Percentiles rank a stretch among this genome's conserved stretches.
Conservation (phyloP, 2,888 invertebrate genomes). For the Hirtodrosophila histrioides region DNA sequence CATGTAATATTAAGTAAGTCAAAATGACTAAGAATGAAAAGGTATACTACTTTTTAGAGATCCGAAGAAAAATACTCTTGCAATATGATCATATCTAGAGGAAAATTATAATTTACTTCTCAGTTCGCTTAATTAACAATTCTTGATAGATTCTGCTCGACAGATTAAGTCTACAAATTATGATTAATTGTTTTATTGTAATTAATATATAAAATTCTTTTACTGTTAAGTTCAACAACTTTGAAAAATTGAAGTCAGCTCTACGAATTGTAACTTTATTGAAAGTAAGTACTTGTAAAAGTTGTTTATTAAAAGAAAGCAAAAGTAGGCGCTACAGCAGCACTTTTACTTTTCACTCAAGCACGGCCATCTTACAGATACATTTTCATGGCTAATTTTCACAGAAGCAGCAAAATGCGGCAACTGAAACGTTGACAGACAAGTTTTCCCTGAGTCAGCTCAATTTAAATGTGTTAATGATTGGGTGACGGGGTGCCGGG, state of each 20-base stretch:
- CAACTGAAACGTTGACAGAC: slow-evolving; percentile 35
- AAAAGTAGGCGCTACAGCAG: slow-evolving; percentile 61
- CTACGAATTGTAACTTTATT: slow-evolving; percentile 21
- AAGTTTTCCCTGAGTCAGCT: slow-evolving; percentile 56
- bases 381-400: slow-evolving; percentile 54
- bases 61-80: too few relatives aligned
- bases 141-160: too few relatives aligned
- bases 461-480: slow-evolving; percentile 58
- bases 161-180: too few relatives aligned
- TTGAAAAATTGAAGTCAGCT: slow-evolving; percentile 11
- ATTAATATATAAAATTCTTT: too few relatives aligned
- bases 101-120: too few relatives aligned
- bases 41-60: too few relatives aligned
- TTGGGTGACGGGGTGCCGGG: slow-evolving; percentile 2
- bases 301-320: slow-evolving; percentile 62
- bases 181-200: too few relatives aligned
- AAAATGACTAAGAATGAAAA: too few relatives aligned
- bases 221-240: slow-evolving; percentile 2
- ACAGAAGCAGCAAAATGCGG: slow-evolving; percentile 27
- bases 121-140: too few relatives aligned
- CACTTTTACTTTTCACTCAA: slow-evolving; percentile 76
- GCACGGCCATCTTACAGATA: slow-evolving; percentile 34
- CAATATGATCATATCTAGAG: too few relatives aligned
- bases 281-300: slow-evolving; percentile 24
- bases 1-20: too few relatives aligned